phyloP scores from a whole-genome alignment of 1,140 invertebrate species.

The Epicauta chinensis region DNA sequence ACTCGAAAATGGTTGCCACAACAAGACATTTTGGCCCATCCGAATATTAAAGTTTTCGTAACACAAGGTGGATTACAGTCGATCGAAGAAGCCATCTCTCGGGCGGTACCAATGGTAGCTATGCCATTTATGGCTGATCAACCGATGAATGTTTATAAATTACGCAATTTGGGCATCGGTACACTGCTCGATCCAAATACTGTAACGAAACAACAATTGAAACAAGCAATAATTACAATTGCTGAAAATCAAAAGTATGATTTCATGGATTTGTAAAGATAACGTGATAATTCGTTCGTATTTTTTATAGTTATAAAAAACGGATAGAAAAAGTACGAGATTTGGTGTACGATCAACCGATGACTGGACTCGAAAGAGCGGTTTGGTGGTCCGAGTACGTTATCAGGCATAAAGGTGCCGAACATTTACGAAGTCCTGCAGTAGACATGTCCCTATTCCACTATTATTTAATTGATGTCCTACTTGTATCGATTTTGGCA shows the following conservation, averaged over 20 bases:
- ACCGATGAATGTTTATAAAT: slow-evolving; percentile 27
- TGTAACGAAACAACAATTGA: slow-evolving; percentile 13
- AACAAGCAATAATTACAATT: slow-evolving; percentile 15
- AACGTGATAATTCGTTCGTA: not conserved
- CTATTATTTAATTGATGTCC: slow-evolving; percentile 40
- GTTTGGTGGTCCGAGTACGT: slow-evolving; percentile 46
- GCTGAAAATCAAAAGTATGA: not conserved
- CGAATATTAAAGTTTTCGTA: slow-evolving; percentile 41
- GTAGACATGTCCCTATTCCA: slow-evolving; percentile 37
- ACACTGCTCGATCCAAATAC: slow-evolving; percentile 16
- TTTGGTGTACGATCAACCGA: slow-evolving; percentile 25
- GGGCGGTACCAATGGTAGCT: slow-evolving; percentile 46
- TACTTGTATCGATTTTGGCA: too few species aligned
- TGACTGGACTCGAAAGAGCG: slow-evolving; percentile 32
- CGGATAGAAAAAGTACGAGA: slow-evolving; percentile 1
- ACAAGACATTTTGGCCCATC: slow-evolving; percentile 52
- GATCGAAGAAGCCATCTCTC: slow-evolving; percentile 44
- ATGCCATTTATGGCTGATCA: slow-evolving; percentile 41
- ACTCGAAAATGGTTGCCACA: slow-evolving; percentile 63
- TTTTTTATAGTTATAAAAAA: slow-evolving; percentile 6
- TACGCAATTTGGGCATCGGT: slow-evolving; percentile 29
- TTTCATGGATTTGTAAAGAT: not conserved
- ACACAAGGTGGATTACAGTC: slow-evolving; percentile 50
- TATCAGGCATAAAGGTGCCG: slow-evolving; percentile 36
- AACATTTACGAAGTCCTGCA: slow-evolving; percentile 31